Base-by-base conservation (phyloP, 1,140 invertebrate species). In the Apocrypta bakeri region DNA sequence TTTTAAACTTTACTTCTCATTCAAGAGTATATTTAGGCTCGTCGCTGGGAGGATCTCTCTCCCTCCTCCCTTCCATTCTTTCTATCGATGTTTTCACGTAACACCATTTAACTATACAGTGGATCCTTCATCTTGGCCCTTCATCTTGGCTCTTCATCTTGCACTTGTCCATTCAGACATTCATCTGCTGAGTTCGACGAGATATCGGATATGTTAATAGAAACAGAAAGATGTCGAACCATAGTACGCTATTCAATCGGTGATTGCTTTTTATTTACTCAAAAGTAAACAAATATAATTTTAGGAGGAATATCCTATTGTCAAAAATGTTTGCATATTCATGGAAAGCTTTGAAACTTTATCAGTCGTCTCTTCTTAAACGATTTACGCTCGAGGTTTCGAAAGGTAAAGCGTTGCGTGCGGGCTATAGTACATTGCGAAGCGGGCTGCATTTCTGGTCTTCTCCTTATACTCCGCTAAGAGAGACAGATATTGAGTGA, bases 401-500 rank as follows among this genome's bases (percentile, higher is more conserved):
- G 9, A 66, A 66, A 27, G 24, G 63, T 66, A 66, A 29, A 29
- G 24, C 40, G 40, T 42, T 6, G 25, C 24, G 40, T 40, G 40
- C 4, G 42, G 8, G 24, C n/a, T n/a, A 75, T 1, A 6, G 8
- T 27, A 21, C 48, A 33, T 76, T 29, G n/a, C 63, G 31, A 11
- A 66, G 27, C 31, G 9, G n/a, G 31, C 24, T 25, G 63, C 31
- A 24, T 66, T 77, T 77, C 61, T 64, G 75, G 63, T 29, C 37
- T 78, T 68, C 68, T 7, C 24, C 42, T 8, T 24, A n/a, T n/a
- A 8, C 21, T 25, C 7, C 21, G 11, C 6, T 21, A 24, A 27
- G 8, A 24, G 21, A 7, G 7, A 24, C 8, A 3, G 25, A n/a
- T n/a, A n/a, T n/a, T n/a, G n/a, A n/a, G n/a, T n/a, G n/a, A n/a